Evolutionary conservation across 2,113 vertebrate genomes (phyloP), one percentile per base, ranked within the genome.

Genomic region (Nibea coibor): DNA sequence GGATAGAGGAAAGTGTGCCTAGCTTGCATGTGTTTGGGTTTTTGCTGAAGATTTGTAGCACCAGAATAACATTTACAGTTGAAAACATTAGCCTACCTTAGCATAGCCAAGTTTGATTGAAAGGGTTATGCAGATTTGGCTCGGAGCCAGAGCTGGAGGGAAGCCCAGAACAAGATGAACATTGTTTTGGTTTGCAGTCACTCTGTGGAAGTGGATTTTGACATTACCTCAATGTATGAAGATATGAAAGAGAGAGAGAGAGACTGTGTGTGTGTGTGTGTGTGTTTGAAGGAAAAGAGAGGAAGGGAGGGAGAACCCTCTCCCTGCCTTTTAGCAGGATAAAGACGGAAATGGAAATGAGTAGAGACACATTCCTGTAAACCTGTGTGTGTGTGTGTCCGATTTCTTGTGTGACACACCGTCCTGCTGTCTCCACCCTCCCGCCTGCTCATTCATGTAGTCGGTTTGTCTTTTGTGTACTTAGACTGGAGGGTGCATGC

Each of bases 101-200:
- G 72, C 74, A 1, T 72, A 45, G 78, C 71, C 68, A 3, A 39
- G 35, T 39, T 28, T 74, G 81, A 81, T 42, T 78, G 85, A 84
- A 82, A 86, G 75, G 82, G 68, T 62, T 81, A 71, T 79, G 82
- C 82, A 72, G 88, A 69, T 88, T 82, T 86, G 91, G 86, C 54
- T 48, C 22, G 0, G 10, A 35, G 78, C 85, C 90, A 85, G 62
- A 77, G 81, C 87, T 92, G 90, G 86, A 90, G 80, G 54, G 57
- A 72, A 81, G 90, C 91, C 88, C 89, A 93, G 92, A 92, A 94
- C 90, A 89, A 92, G 86, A 90, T 79, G 84, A 84, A 90, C 89
- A 87, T 90, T 90, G 91, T 94, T 93, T 84, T 89, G 86, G 83
- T 91, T 85, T 71, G 77, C 78, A 87, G 76, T 83, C 83, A 82